Conservation (phyloP, 1,140 invertebrate species). For the Aphelenchoides besseyi region DNA sequence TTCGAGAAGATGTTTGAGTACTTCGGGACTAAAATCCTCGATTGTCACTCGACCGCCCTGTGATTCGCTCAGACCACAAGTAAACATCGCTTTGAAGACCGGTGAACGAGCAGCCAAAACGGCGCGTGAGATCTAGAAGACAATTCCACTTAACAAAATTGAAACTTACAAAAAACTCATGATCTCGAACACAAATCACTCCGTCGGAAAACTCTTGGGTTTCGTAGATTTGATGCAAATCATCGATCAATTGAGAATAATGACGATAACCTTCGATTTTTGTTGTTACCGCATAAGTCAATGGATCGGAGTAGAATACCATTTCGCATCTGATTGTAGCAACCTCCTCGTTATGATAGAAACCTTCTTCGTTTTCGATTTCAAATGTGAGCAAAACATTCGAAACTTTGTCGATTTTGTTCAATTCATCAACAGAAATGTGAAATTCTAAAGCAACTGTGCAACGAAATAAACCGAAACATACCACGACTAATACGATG, state of each 20-base stretch:
- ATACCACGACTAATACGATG: background rate
- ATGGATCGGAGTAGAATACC: background rate
- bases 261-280: background rate
- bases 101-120: constrained; percentile 7
- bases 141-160: background rate
- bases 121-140: constrained; percentile 12
- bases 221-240: constrained; percentile 11
- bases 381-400: background rate
- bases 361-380: background rate
- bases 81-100: constrained; percentile 3
- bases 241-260: constrained; percentile 6
- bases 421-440: background rate
- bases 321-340: background rate
- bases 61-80: background rate
- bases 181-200: background rate
- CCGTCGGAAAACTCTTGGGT: constrained; percentile 5
- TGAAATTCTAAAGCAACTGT: background rate
- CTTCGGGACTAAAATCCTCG: background rate
- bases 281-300: background rate
- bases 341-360: background rate
- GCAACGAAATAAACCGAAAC: background rate
- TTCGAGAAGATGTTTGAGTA: background rate
- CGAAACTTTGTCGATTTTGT: background rate
- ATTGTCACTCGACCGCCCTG: background rate
- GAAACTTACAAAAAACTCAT: constrained; percentile 13